Evolutionary conservation across 2,888 invertebrate genomes (phyloP), one percentile per base, ranked within the genome.

Genomic region (Prosopocoilus inquinatus): DNA sequence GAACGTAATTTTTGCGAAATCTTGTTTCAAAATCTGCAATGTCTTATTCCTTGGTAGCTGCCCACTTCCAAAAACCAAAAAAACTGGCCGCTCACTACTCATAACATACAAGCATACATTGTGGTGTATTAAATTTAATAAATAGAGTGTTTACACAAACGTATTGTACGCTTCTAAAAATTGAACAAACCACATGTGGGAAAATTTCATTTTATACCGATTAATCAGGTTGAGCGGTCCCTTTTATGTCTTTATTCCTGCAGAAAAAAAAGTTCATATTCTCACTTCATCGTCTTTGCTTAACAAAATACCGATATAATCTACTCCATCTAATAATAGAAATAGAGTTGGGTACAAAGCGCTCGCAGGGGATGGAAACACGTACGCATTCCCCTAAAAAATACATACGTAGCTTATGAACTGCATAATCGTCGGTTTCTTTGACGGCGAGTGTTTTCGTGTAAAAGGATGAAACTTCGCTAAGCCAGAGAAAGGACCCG

Each of bases 401-500:
- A 49, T 53, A 44, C 47, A 11, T 45, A 33, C 50, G 49, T 65
- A 59, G 66, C 69, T 71, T 72, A 71, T 68, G 71, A 72, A 70
- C 70, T 70, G 65, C 57, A 67, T 68, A 71, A 70, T 60, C 57
- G 58, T 67, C 74, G 72, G 72, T 62, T 47, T 67, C 71, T 75
- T 76, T 75, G 74, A 73, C 69, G 69, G 66, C 66, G 66, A 64
- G 54, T 71, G 71, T 69, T 70, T 69, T 68, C 69, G 63, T 64
- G 71, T 69, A 67, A 69, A 73, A 73, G 73, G 75, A 74, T 73
- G 70, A 69, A 73, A 69, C 70, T 70, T 68, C 66, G 67, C 69
- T 71, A 73, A 71, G 72, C 71, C 65, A 64, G 63, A 70, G 72
- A 74, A 73, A 72, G 74, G 63, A 75, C 74, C 64, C 70, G 74